These are phyloP conservation scores for Trachelus stipa DNA, from an alignment of 2,888 invertebrate species.

Conservation along the genomic window DNA sequence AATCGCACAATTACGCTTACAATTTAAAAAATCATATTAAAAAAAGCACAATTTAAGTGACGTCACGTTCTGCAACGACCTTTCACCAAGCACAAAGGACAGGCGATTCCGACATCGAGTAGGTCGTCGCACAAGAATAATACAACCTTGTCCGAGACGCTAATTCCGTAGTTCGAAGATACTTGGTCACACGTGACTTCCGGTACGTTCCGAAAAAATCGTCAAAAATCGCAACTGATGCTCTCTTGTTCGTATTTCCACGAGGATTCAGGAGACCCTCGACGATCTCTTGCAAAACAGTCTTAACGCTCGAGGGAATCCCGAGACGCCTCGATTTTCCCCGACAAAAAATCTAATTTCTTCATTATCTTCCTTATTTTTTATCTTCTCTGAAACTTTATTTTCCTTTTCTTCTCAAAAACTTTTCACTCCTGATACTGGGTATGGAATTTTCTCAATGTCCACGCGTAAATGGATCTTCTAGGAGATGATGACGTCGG, in stretches of 20 bases:
- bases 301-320: background rate
- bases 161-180: background rate
- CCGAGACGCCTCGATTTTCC: background rate
- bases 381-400: background rate
- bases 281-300: background rate
- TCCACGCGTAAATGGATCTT: background rate
- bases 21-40: constrained; percentile 11
- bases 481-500: background rate
- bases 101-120: constrained; percentile 27
- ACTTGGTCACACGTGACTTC: background rate
- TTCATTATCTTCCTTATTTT: background rate
- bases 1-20: background rate
- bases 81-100: constrained; percentile 36
- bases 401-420: background rate
- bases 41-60: constrained; percentile 20
- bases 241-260: background rate
- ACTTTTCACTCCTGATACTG: background rate
- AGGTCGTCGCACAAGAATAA: constrained; percentile 30
- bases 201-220: background rate
- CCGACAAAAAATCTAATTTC: background rate
- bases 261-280: background rate
- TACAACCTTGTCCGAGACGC: constrained; percentile 30
- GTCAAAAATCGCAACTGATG: background rate
- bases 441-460: background rate
- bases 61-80: constrained; percentile 38